phyloP scores from a whole-genome alignment of 2,888 invertebrate genomes.

The Strigamia transsilvanica region DNA sequence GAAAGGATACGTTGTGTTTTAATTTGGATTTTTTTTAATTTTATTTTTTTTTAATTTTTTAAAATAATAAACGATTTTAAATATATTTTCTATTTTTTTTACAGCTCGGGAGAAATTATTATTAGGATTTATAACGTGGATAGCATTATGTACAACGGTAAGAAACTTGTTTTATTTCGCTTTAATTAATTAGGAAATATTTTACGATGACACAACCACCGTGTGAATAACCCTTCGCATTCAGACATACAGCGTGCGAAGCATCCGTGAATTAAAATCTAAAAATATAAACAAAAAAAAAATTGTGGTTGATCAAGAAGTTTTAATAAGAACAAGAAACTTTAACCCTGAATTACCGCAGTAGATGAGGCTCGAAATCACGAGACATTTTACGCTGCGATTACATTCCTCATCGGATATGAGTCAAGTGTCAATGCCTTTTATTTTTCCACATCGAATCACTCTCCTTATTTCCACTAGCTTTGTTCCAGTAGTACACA shows the following conservation, averaged over 20 bases:
- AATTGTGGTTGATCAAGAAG: not conserved
- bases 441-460: slow-evolving; percentile 18
- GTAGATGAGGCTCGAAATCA: slow-evolving; percentile 21
- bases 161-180: slow-evolving; percentile 66
- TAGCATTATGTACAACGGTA: slow-evolving; percentile 83
- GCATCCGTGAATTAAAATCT: not conserved
- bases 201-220: not conserved
- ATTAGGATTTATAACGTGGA: slow-evolving; percentile 91
- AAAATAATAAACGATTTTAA: not conserved
- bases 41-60: not conserved
- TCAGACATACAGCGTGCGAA: not conserved
- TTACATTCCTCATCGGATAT: slow-evolving; percentile 10
- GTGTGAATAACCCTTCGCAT: slow-evolving; percentile 5
- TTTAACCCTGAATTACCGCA: slow-evolving; percentile 16
- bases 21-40: not conserved
- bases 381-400: not conserved
- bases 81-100: slow-evolving; percentile 69
- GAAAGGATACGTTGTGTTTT: no score
- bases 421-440: slow-evolving; percentile 26
- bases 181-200: no score
- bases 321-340: slow-evolving; percentile 16
- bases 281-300: not conserved
- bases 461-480: slow-evolving; percentile 20
- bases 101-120: slow-evolving; percentile 91
- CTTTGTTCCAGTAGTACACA: not conserved